A percentile compares a stretch with the other conserved stretches of the same genome.
phyloP scores from a whole-genome alignment of 2,113 vertebrate species.

The Spilogale gracilis region DNA sequence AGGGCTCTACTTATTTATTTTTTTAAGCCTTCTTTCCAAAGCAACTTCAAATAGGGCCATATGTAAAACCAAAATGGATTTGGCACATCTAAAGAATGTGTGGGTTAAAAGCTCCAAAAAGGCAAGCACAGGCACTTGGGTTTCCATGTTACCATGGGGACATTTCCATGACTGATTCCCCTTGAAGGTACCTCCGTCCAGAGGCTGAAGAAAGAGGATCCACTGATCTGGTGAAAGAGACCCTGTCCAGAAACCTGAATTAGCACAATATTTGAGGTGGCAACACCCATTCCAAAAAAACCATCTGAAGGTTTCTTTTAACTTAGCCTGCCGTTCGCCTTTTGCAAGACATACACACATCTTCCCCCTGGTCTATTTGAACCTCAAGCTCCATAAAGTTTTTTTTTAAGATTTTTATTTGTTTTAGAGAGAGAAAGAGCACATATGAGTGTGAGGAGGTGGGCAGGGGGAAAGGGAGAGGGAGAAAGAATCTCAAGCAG shows the following conservation, averaged over 20 bases:
- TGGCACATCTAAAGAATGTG: slow-evolving; percentile 52
- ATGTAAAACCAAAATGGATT: slow-evolving; percentile 53
- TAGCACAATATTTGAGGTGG: fast-evolving
- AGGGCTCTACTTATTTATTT: background rate
- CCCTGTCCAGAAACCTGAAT: background rate
- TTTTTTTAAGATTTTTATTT: background rate
- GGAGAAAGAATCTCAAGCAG: background rate
- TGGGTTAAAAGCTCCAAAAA: slow-evolving; percentile 20
- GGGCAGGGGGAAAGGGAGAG: background rate
- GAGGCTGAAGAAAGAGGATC: background rate
- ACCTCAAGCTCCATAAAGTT: background rate
- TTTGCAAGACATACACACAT: background rate
- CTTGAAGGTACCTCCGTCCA: background rate
- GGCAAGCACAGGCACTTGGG: background rate
- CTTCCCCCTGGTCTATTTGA: background rate
- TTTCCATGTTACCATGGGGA: slow-evolving; percentile 26
- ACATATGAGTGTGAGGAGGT: background rate
- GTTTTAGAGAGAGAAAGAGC: background rate
- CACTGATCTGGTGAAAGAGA: no score
- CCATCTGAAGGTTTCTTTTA: fast-evolving
- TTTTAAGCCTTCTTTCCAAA: background rate
- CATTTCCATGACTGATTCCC: background rate
- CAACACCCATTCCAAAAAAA: fast-evolving
- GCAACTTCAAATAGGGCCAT: slow-evolving; percentile 12
- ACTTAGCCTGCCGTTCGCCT: background rate